Percentiles rank a stretch among this genome's conserved stretches.
These are phyloP conservation scores for Enteromius treurensis DNA, from an alignment of 2,797 vertebrate species.

Conservation along the genomic window DNA sequence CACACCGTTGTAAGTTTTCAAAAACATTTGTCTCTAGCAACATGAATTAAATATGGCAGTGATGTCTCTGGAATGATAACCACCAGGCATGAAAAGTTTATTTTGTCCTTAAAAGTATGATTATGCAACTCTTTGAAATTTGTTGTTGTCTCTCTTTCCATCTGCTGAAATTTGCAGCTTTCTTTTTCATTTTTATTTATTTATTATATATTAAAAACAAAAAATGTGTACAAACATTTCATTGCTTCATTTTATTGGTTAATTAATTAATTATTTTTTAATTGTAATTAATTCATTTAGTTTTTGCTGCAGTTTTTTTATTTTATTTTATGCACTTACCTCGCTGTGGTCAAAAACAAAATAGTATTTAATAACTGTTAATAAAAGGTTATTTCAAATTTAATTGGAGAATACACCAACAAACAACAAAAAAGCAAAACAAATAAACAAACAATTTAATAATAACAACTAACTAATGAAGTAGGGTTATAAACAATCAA, in stretches of 20 bases:
- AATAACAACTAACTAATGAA: not conserved
- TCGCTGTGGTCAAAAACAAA: not conserved
- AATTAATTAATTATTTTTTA: not conserved
- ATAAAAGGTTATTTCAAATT: not conserved
- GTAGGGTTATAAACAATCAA: not conserved
- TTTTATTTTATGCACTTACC: not conserved
- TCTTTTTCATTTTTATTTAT: not conserved
- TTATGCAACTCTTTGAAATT: not conserved
- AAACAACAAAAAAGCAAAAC: not conserved
- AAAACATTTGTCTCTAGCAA: slow-evolving; percentile 34
- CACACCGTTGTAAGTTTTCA: slow-evolving; percentile 29
- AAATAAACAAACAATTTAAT: not conserved
- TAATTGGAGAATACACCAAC: not conserved
- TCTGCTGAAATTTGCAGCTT: not conserved
- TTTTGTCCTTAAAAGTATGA: slow-evolving; percentile 5
- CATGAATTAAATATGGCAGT: slow-evolving; percentile 20
- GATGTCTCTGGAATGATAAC: not conserved
- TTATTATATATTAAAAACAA: too few relatives aligned
- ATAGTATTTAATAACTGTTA: not conserved
- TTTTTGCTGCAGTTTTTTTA: not conserved
- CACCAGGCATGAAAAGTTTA: not conserved
- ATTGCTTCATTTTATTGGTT: not conserved
- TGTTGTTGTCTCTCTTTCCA: not conserved
- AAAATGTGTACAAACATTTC: not conserved
- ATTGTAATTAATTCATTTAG: not conserved